A percentile compares a stretch with the other conserved stretches of the same genome.
phyloP scores from a whole-genome alignment of 1,140 invertebrate genomes.

The Zophobas atratus region DNA sequence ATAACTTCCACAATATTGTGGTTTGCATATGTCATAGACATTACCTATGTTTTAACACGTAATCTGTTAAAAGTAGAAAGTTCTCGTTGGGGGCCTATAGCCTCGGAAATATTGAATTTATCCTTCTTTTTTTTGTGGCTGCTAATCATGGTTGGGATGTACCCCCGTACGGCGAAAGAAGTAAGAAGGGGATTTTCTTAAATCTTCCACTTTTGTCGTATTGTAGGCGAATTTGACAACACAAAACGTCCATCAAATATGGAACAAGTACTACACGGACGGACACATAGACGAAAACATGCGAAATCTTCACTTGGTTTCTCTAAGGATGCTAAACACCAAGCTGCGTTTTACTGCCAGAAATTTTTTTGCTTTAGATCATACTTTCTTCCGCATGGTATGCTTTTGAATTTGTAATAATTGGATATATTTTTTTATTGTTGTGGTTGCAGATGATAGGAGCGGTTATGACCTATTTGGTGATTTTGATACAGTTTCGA shows the following conservation, averaged over 20 bases:
- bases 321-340: conserved; percentile 46
- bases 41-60: neutral
- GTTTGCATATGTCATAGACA: neutral
- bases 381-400: conserved; percentile 53
- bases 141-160: neutral
- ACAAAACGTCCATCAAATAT: conserved; percentile 53
- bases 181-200: neutral
- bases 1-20: neutral
- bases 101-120: neutral
- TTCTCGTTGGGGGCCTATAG: neutral
- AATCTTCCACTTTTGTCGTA: too few relatives aligned
- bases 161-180: neutral
- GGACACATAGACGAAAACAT: conserved; percentile 37
- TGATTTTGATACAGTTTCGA: conserved; percentile 43
- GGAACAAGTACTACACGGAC: conserved; percentile 49
- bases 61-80: neutral
- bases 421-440: too few relatives aligned
- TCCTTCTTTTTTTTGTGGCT: neutral
- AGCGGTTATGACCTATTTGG: conserved; percentile 44
- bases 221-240: conserved; percentile 47
- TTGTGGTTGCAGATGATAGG: conserved; percentile 34
- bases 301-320: conserved; percentile 51
- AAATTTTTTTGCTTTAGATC: conserved; percentile 51
- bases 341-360: conserved; percentile 50
- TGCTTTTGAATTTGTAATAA: neutral